A percentile compares a stretch with the other conserved stretches of the same genome.
phyloP scores from a whole-genome alignment of 1,140 invertebrate genomes.

The Aphelinus atriplicis region DNA sequence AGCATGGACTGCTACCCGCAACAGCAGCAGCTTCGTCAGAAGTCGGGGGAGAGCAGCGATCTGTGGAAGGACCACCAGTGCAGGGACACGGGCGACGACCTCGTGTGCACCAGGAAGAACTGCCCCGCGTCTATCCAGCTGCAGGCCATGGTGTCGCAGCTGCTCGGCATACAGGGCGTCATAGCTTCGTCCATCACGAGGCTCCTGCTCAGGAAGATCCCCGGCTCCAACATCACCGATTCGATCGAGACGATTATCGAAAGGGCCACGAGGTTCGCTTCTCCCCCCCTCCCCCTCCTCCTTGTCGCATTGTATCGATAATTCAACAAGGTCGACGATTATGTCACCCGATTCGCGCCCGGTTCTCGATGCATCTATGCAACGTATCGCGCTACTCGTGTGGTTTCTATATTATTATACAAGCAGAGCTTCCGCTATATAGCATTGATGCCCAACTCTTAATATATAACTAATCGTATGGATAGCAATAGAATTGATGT shows the following conservation, averaged over 20 bases:
- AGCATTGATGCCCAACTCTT: too few relatives aligned
- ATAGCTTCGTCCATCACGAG: constrained; percentile 56
- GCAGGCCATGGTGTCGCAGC: constrained; percentile 59
- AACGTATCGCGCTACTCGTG: too few relatives aligned
- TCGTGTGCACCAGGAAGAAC: constrained; percentile 51
- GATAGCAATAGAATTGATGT: too few relatives aligned
- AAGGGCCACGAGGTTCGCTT: constrained; percentile 43
- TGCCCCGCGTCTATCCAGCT: constrained; percentile 57
- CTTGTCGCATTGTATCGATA: background rate
- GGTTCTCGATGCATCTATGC: too few relatives aligned
- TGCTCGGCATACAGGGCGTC: constrained; percentile 57
- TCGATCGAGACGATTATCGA: constrained; percentile 56
- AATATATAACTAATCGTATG: too few relatives aligned
- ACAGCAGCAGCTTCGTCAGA: background rate
- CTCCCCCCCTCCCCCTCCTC: background rate
- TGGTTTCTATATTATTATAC: too few relatives aligned
- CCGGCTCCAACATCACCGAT: constrained; percentile 52
- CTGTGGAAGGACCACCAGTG: constrained; percentile 48
- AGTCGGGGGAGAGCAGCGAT: constrained; percentile 10
- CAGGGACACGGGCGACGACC: constrained; percentile 42
- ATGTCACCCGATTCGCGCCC: too few relatives aligned
- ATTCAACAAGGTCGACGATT: too few relatives aligned
- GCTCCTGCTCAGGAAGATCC: constrained; percentile 54
- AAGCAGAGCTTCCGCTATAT: too few relatives aligned
- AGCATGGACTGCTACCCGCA: background rate